Evolutionary conservation across 2,888 invertebrate genomes (phyloP), one percentile per base, ranked within the genome.

Genomic region (Drosophila fungiperda): DNA sequence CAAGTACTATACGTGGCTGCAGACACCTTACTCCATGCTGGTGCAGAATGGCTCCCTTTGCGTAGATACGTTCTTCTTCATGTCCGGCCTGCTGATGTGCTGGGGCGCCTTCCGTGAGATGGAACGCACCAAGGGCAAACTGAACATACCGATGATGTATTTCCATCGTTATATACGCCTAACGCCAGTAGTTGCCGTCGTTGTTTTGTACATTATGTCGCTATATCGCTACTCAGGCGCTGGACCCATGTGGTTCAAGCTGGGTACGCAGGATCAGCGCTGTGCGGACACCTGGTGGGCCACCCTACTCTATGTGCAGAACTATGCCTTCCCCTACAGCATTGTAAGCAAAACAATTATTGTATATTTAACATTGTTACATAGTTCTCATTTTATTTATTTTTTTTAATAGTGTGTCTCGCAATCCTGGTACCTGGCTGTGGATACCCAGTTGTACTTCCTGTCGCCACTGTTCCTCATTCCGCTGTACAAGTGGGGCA

Each of bases 61-160:
- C 1, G 95, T 95, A 0, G 96, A 96, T 69, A 95, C 95, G 0
- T 96, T 96, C 90, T 95, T 96, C 83, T 91, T 95, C 26, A 90
- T 95, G 78, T 95, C 95, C 78, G 95, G 95, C 6, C 90, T 95
- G 48, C 91, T 96, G 1, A 94, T 94, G 66, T 93, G 94, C 57
- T 91, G 92, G 91, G 91, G 91, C 29, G 90, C 93, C 5, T 92
- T 93, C 72, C 92, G 92, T 11, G 92, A 93, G 76, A 83, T 93
- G 89, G 93, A 93, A 59, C 90, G 87, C 50, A 92, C 90, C 1
- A 91, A 92, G 57, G 93, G 92, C 33, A 91, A 91, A 68, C 68
- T 93, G 15, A 92, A 93, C 53, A 85, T 93, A 26, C 82, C 84
- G 1, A 83, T 92, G 89, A 92, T 93, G 92, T 93, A 93, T 63